Percentiles rank a stretch among this genome's conserved stretches.
phyloP scores from a whole-genome alignment of 2,888 invertebrate species.

The Drosophila acutilabella region DNA sequence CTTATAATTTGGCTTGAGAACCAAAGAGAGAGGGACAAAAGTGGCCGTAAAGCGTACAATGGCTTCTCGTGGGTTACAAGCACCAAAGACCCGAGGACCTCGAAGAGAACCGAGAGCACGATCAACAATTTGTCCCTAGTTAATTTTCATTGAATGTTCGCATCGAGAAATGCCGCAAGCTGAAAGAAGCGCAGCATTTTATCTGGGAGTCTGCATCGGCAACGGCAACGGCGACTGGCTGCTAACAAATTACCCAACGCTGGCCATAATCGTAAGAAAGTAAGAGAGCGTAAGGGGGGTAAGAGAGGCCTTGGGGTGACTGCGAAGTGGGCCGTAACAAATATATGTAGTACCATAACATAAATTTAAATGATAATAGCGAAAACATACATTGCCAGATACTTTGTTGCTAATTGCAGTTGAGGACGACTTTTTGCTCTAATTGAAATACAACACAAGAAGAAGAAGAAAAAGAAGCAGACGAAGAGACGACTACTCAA shows the following conservation, averaged over 20 bases:
- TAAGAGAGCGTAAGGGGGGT: background rate
- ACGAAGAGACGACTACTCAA: constrained; percentile 23
- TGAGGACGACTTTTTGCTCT: constrained; percentile 73
- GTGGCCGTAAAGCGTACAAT: constrained; percentile 50
- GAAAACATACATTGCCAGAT: constrained; percentile 76
- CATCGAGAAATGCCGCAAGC: constrained; percentile 28
- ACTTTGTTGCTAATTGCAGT: constrained; percentile 77
- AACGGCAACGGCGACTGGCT: constrained; percentile 1
- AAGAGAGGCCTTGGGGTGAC: background rate
- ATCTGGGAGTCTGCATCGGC: constrained; percentile 46
- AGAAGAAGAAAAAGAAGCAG: constrained; percentile 3
- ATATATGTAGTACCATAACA: constrained; percentile 68
- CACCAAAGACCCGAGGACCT: background rate
- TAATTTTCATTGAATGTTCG: constrained; percentile 55
- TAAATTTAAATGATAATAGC: constrained; percentile 79
- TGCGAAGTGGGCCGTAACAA: constrained; percentile 47
- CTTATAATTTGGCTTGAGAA: constrained; percentile 36
- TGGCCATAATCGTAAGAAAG: constrained; percentile 53
- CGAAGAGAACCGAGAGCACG: constrained; percentile 15
- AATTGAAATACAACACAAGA: constrained; percentile 73
- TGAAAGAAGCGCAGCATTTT: constrained; percentile 38
- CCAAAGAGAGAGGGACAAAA: constrained; percentile 6
- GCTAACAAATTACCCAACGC: constrained; percentile 59
- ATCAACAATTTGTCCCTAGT: constrained; percentile 66
- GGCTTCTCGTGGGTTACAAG: constrained; percentile 22